Evolutionary conservation across 2,888 invertebrate genomes (phyloP), one percentile per base, ranked within the genome.

Genomic region (Cantharis lateralis): DNA sequence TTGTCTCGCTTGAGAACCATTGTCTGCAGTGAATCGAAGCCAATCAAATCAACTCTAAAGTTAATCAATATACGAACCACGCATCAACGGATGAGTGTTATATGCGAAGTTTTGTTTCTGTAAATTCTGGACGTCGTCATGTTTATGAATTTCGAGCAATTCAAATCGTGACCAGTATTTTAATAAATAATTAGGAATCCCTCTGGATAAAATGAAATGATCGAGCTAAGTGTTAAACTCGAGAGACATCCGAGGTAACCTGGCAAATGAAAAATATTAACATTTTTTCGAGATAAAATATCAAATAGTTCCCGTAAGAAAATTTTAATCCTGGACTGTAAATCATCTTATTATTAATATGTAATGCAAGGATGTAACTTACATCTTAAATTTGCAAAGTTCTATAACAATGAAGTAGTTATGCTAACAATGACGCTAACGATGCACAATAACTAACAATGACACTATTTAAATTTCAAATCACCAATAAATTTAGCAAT

Each of bases 1-100:
- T 63, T 63, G 63, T 63, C 63, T 63, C 63, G 63, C 63, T 63
- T 18, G 63, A 63, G 62, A 62, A 71, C 62, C 20, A 62, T 71
- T 71, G 71, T 62, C 71, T 71, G 62, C 62, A 71, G 13, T 26
- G 71, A 71, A 62, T 71, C 15, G 62, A 71, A 71, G 61, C 26
- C 71, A 71, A 71, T 71, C 71, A 71, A 71, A 71, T 71, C 62
- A 71, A 71, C 48, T 62, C 71, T 20, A 62, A 71, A 62, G 71
- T 71, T 24, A 62, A 62, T 71, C 71, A 71, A 71, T 71, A 71
- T 71, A 18, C 26, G 61, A 61, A 20, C 63, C 26, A 62, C 24
- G 62, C 26, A 71, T 71, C 62, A 71, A 26, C 62, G 62, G 20
- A 48, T 48, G 48, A 48, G 48, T 48, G 48, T 15, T 63, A 63